A percentile compares a stretch with the other conserved stretches of the same genome.
Conservation (phyloP, 2,797 vertebrate genomes). For the Leptoclinus maculatus region DNA sequence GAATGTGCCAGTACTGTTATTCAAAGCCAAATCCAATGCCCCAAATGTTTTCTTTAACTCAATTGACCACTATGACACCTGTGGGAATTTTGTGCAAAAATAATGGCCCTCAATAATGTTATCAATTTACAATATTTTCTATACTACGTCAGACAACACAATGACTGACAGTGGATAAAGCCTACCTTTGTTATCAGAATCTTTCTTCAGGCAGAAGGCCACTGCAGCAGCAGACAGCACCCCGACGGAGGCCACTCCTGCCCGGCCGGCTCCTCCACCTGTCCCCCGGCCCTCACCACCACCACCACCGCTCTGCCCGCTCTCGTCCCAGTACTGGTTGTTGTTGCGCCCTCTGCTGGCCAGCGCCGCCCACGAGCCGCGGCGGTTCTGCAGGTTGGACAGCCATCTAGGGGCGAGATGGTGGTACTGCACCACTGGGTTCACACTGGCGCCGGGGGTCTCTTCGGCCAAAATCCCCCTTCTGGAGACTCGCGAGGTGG, state of each 20-base stretch:
- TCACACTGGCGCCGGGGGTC: constrained; percentile 31
- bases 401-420: constrained; percentile 84
- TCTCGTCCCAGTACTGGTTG: constrained; percentile 74
- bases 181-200: constrained; percentile 79
- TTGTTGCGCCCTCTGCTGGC: constrained; percentile 75
- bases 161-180: not conserved
- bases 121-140: not conserved
- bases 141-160: not conserved
- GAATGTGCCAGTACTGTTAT: not conserved
- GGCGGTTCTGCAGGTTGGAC: constrained; percentile 79
- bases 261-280: constrained; percentile 41
- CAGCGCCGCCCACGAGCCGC: constrained; percentile 82
- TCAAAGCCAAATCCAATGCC: not conserved
- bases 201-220: constrained; percentile 83
- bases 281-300: constrained; percentile 52
- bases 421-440: constrained; percentile 76
- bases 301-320: constrained; percentile 14
- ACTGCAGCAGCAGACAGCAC: constrained; percentile 80
- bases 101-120: not conserved
- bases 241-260: constrained; percentile 70
- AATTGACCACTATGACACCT: not conserved
- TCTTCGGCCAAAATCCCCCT: constrained; percentile 75
- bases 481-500: constrained; percentile 73
- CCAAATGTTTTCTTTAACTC: not conserved
- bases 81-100: not conserved